Conservation (phyloP, 2,113 vertebrate species). For the Gambusia holbrooki region DNA sequence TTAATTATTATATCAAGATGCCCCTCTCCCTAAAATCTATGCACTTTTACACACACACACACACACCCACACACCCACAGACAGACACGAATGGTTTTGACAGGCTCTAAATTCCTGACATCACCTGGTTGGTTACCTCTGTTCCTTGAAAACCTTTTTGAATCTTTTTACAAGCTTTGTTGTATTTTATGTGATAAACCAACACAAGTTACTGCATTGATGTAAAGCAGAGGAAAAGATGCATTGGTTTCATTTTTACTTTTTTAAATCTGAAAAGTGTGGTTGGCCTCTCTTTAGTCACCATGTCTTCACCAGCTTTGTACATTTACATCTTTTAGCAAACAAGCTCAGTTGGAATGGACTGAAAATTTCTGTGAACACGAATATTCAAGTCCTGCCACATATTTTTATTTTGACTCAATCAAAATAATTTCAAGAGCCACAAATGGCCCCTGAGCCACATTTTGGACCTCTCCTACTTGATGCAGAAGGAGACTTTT, state of each 20-base stretch:
- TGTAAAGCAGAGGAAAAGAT: neutral
- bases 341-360: neutral
- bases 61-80: conserved; percentile 3
- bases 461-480: no score
- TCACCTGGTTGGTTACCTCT: conserved; percentile 32
- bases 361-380: no score
- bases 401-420: neutral
- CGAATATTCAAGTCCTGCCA: neutral
- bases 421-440: no score
- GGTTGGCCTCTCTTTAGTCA: no score
- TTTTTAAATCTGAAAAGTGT: neutral
- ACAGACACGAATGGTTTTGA: conserved; percentile 16
- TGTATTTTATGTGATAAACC: conserved; percentile 13
- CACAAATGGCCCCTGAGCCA: no score
- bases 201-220: neutral
- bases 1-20: conserved; percentile 47
- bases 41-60: conserved; percentile 44
- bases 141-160: neutral
- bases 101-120: conserved; percentile 26
- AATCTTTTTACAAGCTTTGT: neutral
- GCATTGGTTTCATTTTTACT: neutral
- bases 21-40: conserved; percentile 45
- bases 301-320: neutral
- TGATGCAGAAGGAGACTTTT: no score
- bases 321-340: neutral